Evolutionary conservation across 2,113 vertebrate genomes (phyloP).

Genomic region (Phainopepla nitens): DNA sequence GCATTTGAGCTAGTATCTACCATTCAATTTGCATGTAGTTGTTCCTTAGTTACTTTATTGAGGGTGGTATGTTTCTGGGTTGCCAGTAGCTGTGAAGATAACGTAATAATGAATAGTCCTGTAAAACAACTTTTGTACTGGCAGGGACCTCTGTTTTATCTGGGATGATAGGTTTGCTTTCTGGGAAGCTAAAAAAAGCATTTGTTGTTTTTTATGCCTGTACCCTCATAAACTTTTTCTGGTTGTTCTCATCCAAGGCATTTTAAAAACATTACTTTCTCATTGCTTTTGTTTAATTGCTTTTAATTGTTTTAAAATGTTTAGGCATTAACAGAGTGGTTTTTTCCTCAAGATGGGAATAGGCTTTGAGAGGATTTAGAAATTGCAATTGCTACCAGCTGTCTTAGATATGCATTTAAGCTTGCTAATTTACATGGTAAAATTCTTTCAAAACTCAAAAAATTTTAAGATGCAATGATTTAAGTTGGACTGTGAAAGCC

Average conservation of each 20-base stretch:
- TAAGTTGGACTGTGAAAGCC: not conserved
- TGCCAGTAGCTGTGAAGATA: not conserved
- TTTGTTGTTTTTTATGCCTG: not conserved
- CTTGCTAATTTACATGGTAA: not conserved
- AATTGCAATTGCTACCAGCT: not conserved
- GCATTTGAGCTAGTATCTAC: not conserved
- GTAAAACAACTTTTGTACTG: conserved; percentile 4
- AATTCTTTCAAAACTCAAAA: not conserved
- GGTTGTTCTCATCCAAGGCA: not conserved
- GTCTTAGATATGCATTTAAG: not conserved
- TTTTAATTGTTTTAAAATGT: not conserved
- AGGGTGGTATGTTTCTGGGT: not conserved
- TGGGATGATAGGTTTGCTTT: conserved; percentile 3
- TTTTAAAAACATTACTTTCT: not conserved
- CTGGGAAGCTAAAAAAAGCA: not conserved
- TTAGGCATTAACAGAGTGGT: accelerated
- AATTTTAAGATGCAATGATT: not conserved
- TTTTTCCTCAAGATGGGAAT: not conserved
- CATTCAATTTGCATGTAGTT: not conserved
- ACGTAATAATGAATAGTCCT: not conserved
- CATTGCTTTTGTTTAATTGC: not conserved
- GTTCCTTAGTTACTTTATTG: not conserved
- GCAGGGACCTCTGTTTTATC: not conserved
- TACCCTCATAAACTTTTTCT: not conserved
- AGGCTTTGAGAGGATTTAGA: not conserved